These are phyloP conservation scores for Centrocercus urophasianus DNA, from an alignment of 2,113 vertebrate species.

Conservation along the genomic window DNA sequence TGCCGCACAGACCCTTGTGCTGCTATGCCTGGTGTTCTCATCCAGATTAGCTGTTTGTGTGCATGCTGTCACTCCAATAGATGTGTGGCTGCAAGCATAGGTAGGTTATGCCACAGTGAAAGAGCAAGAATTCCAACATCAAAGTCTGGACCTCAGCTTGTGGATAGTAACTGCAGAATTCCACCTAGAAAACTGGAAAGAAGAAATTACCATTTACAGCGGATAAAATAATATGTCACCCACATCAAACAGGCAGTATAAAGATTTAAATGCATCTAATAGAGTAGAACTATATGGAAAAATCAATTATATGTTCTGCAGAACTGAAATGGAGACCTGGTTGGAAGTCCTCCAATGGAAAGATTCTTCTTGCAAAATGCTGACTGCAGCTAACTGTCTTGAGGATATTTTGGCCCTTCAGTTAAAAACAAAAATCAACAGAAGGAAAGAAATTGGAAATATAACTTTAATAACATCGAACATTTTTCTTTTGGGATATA, in stretches of 20 bases:
- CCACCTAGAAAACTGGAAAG: not conserved
- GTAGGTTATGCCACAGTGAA: not conserved
- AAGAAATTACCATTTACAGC: not conserved
- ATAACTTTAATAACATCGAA: not conserved
- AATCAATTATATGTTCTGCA: not conserved
- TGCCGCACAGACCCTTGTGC: rapidly evolving
- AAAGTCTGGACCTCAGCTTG: not conserved
- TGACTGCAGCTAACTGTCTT: conserved; percentile 5
- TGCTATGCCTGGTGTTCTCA: not conserved
- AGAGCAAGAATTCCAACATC: not conserved
- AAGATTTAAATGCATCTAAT: not conserved
- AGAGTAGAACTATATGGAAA: conserved; percentile 13
- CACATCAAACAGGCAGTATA: not conserved
- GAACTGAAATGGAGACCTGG: conserved; percentile 18
- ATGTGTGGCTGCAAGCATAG: not conserved
- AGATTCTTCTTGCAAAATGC: not conserved
- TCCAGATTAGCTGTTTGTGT: not conserved
- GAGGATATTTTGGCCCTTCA: conserved; percentile 24
- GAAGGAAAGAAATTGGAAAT: not conserved
- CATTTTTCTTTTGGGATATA: not conserved
- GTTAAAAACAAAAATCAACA: not conserved
- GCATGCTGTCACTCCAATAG: not conserved
- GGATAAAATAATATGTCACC: not conserved
- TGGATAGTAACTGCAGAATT: not conserved
- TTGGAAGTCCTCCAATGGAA: conserved; percentile 40